A percentile compares a stretch with the other conserved stretches of the same genome.
phyloP scores from a whole-genome alignment of 2,797 vertebrate species.

The Megalops cyprinoides region DNA sequence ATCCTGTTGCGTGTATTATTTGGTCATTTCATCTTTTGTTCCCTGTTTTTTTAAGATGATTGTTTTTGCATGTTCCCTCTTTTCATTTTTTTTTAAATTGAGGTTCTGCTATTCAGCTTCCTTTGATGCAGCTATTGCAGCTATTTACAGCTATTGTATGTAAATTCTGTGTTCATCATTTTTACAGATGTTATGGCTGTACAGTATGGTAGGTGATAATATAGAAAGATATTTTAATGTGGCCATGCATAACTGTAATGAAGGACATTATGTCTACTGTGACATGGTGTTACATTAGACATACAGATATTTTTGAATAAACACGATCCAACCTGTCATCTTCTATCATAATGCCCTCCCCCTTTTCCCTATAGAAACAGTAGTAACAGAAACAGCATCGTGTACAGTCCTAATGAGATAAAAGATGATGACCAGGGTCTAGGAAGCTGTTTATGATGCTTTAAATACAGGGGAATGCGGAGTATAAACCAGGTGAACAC shows the following conservation, averaged over 20 bases:
- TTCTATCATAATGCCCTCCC: background rate
- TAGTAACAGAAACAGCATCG: background rate
- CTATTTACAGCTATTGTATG: background rate
- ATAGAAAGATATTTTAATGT: too few relatives aligned
- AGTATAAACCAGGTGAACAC: background rate
- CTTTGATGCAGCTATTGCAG: too few relatives aligned
- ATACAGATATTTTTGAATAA: too few relatives aligned
- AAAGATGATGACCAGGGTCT: background rate
- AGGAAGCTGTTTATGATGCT: background rate
- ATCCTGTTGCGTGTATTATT: conserved; percentile 29
- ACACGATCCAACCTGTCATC: background rate
- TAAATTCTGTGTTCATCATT: background rate
- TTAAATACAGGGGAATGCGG: background rate
- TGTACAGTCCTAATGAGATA: background rate
- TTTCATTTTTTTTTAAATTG: conserved; percentile 27
- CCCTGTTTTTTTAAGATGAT: conserved; percentile 53
- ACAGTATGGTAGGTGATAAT: background rate
- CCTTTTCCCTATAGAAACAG: background rate
- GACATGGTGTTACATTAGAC: too few relatives aligned
- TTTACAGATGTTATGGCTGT: background rate
- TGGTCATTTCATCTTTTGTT: conserved; percentile 19
- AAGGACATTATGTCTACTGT: too few relatives aligned
- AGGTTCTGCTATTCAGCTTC: background rate
- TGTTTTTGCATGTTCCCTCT: conserved; percentile 49
- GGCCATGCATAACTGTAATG: too few relatives aligned